These are phyloP conservation scores for Protomyctophum bolini DNA, from an alignment of 2,113 vertebrate species.

Conservation along the genomic window DNA sequence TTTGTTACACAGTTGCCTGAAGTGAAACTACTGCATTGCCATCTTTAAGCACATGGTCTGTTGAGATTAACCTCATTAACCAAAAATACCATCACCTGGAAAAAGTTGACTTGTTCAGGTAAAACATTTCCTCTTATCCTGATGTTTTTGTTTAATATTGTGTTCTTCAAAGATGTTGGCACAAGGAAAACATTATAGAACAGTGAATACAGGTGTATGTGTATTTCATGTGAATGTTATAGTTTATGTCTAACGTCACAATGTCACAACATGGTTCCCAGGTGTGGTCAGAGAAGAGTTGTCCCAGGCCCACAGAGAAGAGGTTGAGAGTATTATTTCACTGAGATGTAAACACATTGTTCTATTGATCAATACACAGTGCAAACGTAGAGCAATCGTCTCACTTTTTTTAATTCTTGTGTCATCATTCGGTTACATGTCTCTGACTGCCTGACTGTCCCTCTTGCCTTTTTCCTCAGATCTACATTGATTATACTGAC, in stretches of 20 bases:
- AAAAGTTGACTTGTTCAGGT: constrained; percentile 18
- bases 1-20: too few species aligned
- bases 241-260: background rate
- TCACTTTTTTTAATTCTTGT: too few species aligned
- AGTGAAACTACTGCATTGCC: background rate
- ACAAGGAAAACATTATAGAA: background rate
- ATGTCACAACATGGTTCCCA: background rate
- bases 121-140: background rate
- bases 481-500: constrained; percentile 17
- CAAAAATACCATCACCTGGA: constrained; percentile 62
- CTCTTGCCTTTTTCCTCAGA: background rate
- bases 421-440: too few species aligned
- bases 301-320: background rate
- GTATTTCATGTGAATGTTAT: background rate
- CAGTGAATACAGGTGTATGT: background rate
- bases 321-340: background rate
- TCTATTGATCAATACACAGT: too few species aligned
- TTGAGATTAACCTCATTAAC: constrained; percentile 39
- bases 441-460: background rate
- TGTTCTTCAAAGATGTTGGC: too few species aligned
- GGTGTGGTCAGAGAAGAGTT: constrained; percentile 36
- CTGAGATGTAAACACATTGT: too few species aligned
- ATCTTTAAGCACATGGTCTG: background rate
- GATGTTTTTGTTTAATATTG: background rate
- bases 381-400: too few species aligned